Conservation (phyloP, 2,888 invertebrate genomes). For the Yponomeuta plumbellus region DNA sequence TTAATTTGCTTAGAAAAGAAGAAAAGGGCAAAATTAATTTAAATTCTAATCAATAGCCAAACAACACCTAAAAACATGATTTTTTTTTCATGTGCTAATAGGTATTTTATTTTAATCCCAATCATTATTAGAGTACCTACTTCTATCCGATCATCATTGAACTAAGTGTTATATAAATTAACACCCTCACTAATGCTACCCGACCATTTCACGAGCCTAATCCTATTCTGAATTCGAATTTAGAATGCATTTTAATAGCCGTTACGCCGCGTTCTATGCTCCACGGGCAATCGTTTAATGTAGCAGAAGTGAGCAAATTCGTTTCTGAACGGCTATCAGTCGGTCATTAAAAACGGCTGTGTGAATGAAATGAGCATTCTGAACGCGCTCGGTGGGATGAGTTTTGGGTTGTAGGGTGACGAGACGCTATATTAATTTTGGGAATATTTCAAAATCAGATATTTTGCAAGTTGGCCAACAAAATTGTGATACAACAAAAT, state of each 20-base stretch:
- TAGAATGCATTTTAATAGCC: conserved; percentile 9
- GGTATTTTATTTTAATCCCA: neutral
- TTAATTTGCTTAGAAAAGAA: too few species aligned
- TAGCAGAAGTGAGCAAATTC: conserved; percentile 77
- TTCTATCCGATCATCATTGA: neutral
- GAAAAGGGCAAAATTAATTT: too few species aligned
- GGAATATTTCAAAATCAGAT: neutral
- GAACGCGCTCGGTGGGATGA: conserved; percentile 34
- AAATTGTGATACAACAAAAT: too few species aligned
- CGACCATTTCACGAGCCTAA: neutral
- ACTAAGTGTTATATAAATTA: neutral
- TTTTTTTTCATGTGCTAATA: too few species aligned
- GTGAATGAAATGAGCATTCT: conserved; percentile 50
- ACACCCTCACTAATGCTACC: neutral
- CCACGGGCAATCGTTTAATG: conserved; percentile 41
- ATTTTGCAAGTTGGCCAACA: too few species aligned
- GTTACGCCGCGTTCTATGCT: conserved; percentile 27
- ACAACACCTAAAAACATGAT: too few species aligned
- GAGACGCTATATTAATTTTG: conserved; percentile 3
- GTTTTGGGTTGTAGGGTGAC: conserved; percentile 30
- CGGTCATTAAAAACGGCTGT: conserved; percentile 67
- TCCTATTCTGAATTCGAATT: conserved; percentile 4
- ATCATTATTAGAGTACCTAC: neutral
- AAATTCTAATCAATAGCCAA: too few species aligned
- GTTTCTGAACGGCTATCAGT: conserved; percentile 77